Base-by-base conservation (phyloP, 2,797 vertebrate genomes). In the Tinamus major region DNA sequence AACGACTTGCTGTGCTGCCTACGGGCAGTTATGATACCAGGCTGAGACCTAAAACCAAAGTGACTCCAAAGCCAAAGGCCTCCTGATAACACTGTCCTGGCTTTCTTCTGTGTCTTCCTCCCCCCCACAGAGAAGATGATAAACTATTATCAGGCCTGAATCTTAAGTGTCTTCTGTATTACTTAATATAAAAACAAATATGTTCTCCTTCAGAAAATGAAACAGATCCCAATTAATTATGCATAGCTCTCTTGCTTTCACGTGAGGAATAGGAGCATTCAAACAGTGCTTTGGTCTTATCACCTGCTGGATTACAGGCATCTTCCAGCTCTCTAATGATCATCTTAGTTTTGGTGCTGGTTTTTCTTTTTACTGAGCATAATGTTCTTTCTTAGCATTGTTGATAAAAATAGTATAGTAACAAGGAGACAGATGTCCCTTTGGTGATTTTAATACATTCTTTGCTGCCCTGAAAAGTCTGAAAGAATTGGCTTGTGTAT, bases 191-290 rank as follows among this genome's bases (percentile, higher is more conserved):
- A 94, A 95, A 96, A 14, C 91, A 96, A 96, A 94, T 96, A 93
- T 80, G 87, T 87, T 91, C 91, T 90, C 74, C 83, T 93, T 93
- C 89, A 96, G 94, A 96, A 96, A 97, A 97, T 83, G 89, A 96
- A 95, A 96, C 91, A 93, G 94, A 95, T 92, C 81, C 79, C 94
- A 94, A 92, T 96, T 96, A 96, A 96, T 96, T 96, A 94, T 92
- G 83, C 90, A 93, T 85, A 91, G 80, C 91, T 91, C 81, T 93
- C 77, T 78, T 77, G 56, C 84, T 92, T 90, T 85, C 92, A 84
- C 19, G 0, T 41, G 77, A 84, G 93, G 94, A 91, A 86, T 79
- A 91, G 79, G 74, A 95, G 95, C 88, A 63, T 76, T 93, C 82
- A 89, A 90, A 92, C 46, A 88, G 56, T 0, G 10, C 89, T 93